Conservation (phyloP, 1,140 invertebrate species). For the Drosophila grimshawi region DNA sequence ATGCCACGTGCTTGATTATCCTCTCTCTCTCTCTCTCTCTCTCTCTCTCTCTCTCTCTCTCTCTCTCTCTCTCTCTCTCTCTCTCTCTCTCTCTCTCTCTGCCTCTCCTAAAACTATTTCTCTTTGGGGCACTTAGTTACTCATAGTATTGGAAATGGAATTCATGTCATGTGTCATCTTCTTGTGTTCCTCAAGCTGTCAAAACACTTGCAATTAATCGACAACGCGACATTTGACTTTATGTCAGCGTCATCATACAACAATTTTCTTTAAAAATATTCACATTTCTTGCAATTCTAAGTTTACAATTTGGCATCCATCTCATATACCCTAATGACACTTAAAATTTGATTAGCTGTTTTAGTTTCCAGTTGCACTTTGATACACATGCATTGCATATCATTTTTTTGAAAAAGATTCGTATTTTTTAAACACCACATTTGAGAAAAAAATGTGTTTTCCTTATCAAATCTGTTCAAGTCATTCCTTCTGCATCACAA, state of each 20-base stretch:
- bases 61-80: not conserved
- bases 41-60: not conserved
- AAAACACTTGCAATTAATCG: slow-evolving; percentile 37
- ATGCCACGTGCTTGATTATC: slow-evolving; percentile 45
- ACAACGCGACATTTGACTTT: slow-evolving; percentile 21
- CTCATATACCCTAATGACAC: too few species aligned
- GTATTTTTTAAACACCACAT: too few species aligned
- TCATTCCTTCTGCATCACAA: too few species aligned
- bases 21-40: not conserved
- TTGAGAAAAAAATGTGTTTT: too few species aligned
- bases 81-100: slow-evolving; percentile 4
- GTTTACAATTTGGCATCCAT: too few species aligned
- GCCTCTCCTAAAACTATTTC: slow-evolving; percentile 7
- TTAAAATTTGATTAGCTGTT: not conserved
- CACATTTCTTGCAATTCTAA: slow-evolving; percentile 12
- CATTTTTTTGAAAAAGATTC: too few species aligned
- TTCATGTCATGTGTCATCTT: slow-evolving; percentile 30
- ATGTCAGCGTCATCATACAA: slow-evolving; percentile 13
- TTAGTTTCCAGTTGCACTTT: too few species aligned
- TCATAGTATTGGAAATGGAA: slow-evolving; percentile 11
- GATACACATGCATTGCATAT: too few species aligned
- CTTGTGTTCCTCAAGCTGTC: not conserved
- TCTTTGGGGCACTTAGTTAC: slow-evolving; percentile 19
- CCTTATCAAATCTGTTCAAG: too few species aligned
- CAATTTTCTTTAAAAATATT: slow-evolving; percentile 31